A percentile compares a stretch with the other conserved stretches of the same genome.
Evolutionary conservation across 2,888 invertebrate species (phyloP).

Genomic region (Drosophila kanekoi): DNA sequence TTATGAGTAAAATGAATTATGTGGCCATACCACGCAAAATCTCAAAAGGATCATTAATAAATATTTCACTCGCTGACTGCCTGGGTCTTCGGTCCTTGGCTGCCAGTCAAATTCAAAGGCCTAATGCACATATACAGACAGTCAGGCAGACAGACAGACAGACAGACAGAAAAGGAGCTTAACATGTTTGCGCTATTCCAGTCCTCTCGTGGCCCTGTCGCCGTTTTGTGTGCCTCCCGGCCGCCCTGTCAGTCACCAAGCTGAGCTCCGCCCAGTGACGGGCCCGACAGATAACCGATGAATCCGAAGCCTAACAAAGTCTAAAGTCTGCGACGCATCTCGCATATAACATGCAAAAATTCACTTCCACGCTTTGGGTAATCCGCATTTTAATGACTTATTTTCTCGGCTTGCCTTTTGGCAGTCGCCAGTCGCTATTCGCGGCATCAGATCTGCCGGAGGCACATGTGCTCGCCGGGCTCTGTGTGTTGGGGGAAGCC

Average conservation of each 20-base stretch:
- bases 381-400: slow-evolving; percentile 81
- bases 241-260: slow-evolving; percentile 60
- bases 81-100: slow-evolving; percentile 41
- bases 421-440: slow-evolving; percentile 34
- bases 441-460: slow-evolving; percentile 13
- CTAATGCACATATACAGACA: slow-evolving; percentile 33
- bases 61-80: slow-evolving; percentile 58
- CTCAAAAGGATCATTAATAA: slow-evolving; percentile 84
- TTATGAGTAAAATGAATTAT: slow-evolving; percentile 84
- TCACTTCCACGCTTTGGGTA: slow-evolving; percentile 77
- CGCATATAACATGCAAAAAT: slow-evolving; percentile 75
- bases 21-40: slow-evolving; percentile 82
- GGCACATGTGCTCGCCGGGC: slow-evolving; percentile 38
- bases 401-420: slow-evolving; percentile 74
- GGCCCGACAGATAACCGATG: slow-evolving; percentile 25
- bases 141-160: no score
- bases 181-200: slow-evolving; percentile 49
- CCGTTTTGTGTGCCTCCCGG: slow-evolving; percentile 31
- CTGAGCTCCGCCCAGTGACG: slow-evolving; percentile 50
- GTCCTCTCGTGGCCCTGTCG: slow-evolving; percentile 3
- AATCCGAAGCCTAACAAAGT: slow-evolving; percentile 45
- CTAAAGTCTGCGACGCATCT: slow-evolving; percentile 61
- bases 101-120: slow-evolving; percentile 52
- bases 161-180: slow-evolving; percentile 53
- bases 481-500: background rate